Base-by-base conservation (phyloP, 2,113 vertebrate genomes). In the Butorides virescens region DNA sequence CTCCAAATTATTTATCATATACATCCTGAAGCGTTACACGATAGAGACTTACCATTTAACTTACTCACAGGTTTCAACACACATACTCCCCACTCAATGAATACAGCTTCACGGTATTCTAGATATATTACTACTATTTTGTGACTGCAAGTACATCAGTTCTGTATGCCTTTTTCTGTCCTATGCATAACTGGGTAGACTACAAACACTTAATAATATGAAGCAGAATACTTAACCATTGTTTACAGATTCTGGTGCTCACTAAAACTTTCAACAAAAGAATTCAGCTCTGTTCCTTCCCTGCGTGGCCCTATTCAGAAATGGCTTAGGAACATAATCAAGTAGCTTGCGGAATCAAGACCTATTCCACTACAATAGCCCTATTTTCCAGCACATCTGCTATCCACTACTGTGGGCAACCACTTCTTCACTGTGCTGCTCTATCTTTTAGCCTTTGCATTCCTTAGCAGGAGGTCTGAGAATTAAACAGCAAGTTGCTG, bases 261-360 rank as follows among this genome's bases (percentile, higher is more conserved):
- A 73, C 65, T 89, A 50, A 75, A 93, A 86, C 27, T 84, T 84
- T 52, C 15, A 61, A 58, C 34, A 44, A 52, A 78, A 92, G 13
- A 91, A 97, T 85, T 89, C 52, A 65, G 61, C 53, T 89, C 74
- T 91, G 62, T 91, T 94, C 50, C 89, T 92, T 74, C 49, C 61
- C 88, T 88, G 44, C 68, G 67, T 92, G 58, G 49, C 66, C 52
- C 61, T 79, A 11, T 89, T 95, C 49, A 84, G 53, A 87, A 89
- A 83, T 13, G 15, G n/a, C 46, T 77, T 63, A 72, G 66, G 39
- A 72, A 90, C 71, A 90, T 49, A 73, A 91, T 75, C 71, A 90
- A 94, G 68, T 13, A 74, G 82, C 52, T 68, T 86, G 49, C 16
- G 9, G 61, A 92, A 92, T 86, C 66, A 75, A 88, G 73, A 84